Evolutionary conservation across 1,140 invertebrate species (phyloP).

Genomic region (Nephotettix cincticeps): DNA sequence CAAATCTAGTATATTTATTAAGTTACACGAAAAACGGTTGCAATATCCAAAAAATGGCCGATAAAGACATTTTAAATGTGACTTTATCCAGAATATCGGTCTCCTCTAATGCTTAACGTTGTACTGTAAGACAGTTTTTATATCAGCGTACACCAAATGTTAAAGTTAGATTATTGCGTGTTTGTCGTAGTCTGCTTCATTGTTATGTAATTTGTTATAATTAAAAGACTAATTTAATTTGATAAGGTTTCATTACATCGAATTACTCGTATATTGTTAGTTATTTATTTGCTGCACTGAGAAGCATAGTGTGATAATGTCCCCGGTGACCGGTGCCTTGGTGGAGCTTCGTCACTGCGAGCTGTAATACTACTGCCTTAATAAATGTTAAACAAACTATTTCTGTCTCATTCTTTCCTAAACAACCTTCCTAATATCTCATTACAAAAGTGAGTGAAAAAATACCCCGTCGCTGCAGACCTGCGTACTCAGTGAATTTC

Average conservation of each 20-base stretch:
- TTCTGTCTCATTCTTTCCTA: no score
- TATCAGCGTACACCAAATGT: conserved; percentile 19
- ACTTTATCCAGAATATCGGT: not conserved
- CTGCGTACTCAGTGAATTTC: no score
- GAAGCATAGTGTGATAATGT: conserved; percentile 11
- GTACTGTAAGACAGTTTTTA: conserved; percentile 5
- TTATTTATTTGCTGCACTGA: conserved; percentile 7
- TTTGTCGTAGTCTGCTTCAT: not conserved
- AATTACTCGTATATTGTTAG: not conserved
- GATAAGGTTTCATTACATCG: conserved; percentile 12
- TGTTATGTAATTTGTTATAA: not conserved
- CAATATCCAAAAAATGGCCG: not conserved
- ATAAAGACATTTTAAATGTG: not conserved
- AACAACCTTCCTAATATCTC: no score
- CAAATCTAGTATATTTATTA: not conserved
- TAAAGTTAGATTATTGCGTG: not conserved
- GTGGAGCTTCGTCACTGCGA: no score
- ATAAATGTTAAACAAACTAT: no score
- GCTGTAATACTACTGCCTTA: no score
- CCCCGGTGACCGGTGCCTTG: no score
- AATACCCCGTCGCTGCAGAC: no score
- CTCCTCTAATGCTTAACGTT: not conserved
- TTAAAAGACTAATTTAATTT: not conserved
- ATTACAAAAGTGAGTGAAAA: no score
- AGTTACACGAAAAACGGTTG: not conserved